Evolutionary conservation across 2,113 vertebrate species (phyloP).

Genomic region (Dolichallabes microphthalmus): DNA sequence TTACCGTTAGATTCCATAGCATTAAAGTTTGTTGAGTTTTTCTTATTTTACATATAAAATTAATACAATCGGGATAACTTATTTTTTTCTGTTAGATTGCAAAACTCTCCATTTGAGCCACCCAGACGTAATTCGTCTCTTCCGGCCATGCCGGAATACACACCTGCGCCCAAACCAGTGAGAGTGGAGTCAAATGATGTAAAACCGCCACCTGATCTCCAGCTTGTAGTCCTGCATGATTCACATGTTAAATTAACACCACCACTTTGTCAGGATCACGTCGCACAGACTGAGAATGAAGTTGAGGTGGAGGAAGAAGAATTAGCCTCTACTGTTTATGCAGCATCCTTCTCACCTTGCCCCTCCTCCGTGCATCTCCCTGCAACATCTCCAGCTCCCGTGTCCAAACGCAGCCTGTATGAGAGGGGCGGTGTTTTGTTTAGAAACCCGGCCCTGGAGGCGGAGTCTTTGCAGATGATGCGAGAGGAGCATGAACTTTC

Average conservation of each 20-base stretch:
- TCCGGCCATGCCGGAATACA: slow-evolving; percentile 80
- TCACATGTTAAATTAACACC: slow-evolving; percentile 40
- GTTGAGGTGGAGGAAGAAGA: slow-evolving; percentile 75
- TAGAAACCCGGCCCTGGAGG: slow-evolving; percentile 76
- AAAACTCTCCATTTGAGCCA: slow-evolving; percentile 69
- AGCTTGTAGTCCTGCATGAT: slow-evolving; percentile 57
- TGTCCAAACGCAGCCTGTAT: slow-evolving; percentile 81
- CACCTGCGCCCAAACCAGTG: slow-evolving; percentile 77
- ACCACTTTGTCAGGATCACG: slow-evolving; percentile 24
- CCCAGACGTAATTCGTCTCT: slow-evolving; percentile 74
- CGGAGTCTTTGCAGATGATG: slow-evolving; percentile 85
- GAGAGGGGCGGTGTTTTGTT: slow-evolving; percentile 74
- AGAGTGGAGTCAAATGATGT: slow-evolving; percentile 86
- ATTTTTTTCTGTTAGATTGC: slow-evolving; percentile 44
- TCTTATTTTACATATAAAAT: too few relatives aligned
- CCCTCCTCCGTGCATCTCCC: slow-evolving; percentile 89
- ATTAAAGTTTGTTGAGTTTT: too few relatives aligned
- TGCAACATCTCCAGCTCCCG: slow-evolving; percentile 84
- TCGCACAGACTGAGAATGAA: slow-evolving; percentile 53
- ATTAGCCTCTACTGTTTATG: slow-evolving; percentile 74
- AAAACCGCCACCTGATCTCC: slow-evolving; percentile 87
- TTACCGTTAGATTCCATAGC: too few relatives aligned
- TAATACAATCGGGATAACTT: too few relatives aligned
- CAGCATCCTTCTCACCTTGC: slow-evolving; percentile 86
- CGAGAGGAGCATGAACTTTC: slow-evolving; percentile 93